Conservation (phyloP, 2,888 invertebrate genomes). For the Acanthoscelides obtectus region DNA sequence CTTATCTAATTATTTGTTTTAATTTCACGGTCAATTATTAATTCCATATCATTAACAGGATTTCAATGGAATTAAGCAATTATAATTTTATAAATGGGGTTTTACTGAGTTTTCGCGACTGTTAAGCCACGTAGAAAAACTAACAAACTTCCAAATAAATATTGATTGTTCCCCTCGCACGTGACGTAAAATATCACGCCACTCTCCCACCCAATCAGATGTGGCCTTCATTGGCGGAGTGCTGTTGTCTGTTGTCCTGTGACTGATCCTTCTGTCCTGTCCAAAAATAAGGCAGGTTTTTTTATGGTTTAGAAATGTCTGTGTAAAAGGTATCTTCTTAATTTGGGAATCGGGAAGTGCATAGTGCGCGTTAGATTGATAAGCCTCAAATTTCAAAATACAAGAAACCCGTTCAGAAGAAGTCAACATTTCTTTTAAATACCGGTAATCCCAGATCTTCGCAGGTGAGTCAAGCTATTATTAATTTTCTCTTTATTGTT, state of each 20-base stretch:
- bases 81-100: not conserved
- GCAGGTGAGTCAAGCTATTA: not conserved
- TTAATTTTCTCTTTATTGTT: not conserved
- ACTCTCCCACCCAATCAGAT: conserved; percentile 28
- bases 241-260: conserved; percentile 20
- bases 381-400: not conserved
- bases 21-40: not conserved
- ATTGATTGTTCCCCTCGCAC: conserved; percentile 28
- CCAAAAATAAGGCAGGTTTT: conserved; percentile 33
- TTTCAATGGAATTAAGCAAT: not conserved
- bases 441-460: not conserved
- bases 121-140: not conserved
- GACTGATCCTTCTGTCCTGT: conserved; percentile 12
- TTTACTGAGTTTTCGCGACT: not conserved
- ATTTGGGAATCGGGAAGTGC: not conserved
- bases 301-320: not conserved
- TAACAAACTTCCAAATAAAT: conserved; percentile 12
- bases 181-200: conserved; percentile 35
- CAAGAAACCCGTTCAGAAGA: not conserved
- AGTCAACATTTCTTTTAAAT: conserved; percentile 2
- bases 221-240: conserved; percentile 23
- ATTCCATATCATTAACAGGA: not conserved
- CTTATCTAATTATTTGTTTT: not conserved
- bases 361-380: not conserved
- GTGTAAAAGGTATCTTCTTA: not conserved